These are phyloP conservation scores for Brachionus asplanchnoidis DNA, from an alignment of 1,140 invertebrate species.

Conservation along the genomic window DNA sequence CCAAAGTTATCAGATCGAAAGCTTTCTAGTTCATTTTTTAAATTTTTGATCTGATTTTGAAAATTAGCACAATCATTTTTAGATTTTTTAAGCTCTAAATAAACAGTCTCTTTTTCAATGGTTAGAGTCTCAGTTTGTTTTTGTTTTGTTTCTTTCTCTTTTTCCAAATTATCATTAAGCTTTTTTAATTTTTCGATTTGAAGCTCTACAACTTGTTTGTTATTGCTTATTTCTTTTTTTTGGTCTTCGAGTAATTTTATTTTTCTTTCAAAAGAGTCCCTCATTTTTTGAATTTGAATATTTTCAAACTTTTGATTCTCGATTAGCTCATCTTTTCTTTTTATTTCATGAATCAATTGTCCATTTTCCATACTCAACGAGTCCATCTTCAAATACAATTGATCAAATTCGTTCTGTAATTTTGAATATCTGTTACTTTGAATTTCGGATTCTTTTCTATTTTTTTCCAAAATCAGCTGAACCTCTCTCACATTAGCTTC, in stretches of 20 bases:
- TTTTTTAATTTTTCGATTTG: conserved; percentile 18
- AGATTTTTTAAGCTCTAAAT: conserved; percentile 5
- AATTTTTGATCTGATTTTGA: background rate
- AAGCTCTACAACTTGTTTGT: background rate
- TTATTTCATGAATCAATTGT: conserved; percentile 51
- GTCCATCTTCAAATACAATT: conserved; percentile 51
- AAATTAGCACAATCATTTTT: background rate
- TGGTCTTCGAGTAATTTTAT: conserved; percentile 53
- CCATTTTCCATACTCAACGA: conserved; percentile 53
- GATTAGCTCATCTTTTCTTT: conserved; percentile 56
- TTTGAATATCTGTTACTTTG: conserved; percentile 51
- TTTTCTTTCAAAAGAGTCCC: conserved; percentile 54
- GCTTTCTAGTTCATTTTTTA: conserved; percentile 19
- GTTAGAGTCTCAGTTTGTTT: background rate
- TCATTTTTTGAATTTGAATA: conserved; percentile 51
- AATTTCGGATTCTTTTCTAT: conserved; percentile 54
- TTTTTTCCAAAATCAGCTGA: conserved; percentile 49
- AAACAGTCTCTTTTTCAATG: background rate
- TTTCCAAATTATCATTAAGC: background rate
- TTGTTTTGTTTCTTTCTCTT: background rate
- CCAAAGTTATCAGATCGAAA: background rate
- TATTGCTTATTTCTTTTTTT: background rate
- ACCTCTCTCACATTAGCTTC: conserved; percentile 54
- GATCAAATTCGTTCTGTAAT: conserved; percentile 54
- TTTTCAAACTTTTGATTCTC: conserved; percentile 51